These are phyloP conservation scores for Pimephales promelas DNA, from an alignment of 2,113 vertebrate species.

Conservation along the genomic window DNA sequence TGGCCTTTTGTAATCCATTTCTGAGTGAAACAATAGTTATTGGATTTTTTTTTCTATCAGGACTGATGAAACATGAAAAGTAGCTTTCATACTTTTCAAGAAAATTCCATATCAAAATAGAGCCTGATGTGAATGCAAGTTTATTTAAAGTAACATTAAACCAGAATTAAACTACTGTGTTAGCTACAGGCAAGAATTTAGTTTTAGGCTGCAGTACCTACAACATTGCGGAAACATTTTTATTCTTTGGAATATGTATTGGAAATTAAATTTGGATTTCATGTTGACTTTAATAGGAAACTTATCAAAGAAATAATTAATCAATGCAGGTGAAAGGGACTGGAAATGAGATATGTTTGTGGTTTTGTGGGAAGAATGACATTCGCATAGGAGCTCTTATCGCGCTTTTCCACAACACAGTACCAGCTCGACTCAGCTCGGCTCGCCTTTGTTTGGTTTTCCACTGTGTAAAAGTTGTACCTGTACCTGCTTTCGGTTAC, in stretches of 20 bases:
- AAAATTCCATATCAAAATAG: neutral
- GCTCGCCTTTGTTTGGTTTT: too few relatives aligned
- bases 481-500: too few relatives aligned
- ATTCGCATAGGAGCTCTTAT: neutral
- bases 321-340: constrained; percentile 12
- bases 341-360: neutral
- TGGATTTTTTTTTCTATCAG: neutral
- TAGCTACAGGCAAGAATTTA: neutral
- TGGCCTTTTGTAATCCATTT: neutral
- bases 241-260: neutral
- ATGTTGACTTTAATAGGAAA: constrained; percentile 27
- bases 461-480: too few relatives aligned
- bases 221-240: neutral
- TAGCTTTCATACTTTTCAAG: neutral
- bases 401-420: too few relatives aligned
- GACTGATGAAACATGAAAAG: neutral
- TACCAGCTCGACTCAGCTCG: too few relatives aligned
- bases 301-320: neutral
- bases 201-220: neutral
- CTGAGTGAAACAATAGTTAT: neutral
- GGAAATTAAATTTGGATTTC: neutral
- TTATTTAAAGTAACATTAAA: neutral
- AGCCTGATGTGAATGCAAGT: neutral
- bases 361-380: constrained; percentile 14
- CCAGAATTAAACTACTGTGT: neutral